phyloP scores from a whole-genome alignment of 2,113 vertebrate genomes.

The Eublepharis macularius region DNA sequence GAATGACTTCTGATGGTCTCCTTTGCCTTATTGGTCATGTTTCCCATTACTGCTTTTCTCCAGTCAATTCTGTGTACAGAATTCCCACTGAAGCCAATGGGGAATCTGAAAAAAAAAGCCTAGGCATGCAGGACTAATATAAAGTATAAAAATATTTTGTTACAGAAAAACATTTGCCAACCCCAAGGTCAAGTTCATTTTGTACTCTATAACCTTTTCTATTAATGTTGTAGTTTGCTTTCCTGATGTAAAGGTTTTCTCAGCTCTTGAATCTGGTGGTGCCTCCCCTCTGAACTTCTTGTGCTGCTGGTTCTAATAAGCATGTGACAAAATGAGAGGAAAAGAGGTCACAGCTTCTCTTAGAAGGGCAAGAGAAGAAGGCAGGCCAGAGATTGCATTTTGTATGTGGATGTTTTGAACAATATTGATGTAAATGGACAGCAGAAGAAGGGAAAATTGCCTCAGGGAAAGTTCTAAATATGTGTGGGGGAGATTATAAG shows the following conservation, averaged over 20 bases:
- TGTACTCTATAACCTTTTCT: slow-evolving; percentile 40
- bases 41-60: slow-evolving; percentile 25
- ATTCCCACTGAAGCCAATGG: slow-evolving; percentile 15
- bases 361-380: slow-evolving; percentile 15
- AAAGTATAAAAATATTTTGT: slow-evolving; percentile 27
- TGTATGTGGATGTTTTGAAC: slow-evolving; percentile 1
- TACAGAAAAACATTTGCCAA: slow-evolving; percentile 19
- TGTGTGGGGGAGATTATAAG: neutral
- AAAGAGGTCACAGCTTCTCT: slow-evolving; percentile 41
- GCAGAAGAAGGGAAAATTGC: neutral
- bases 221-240: slow-evolving; percentile 41
- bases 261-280: slow-evolving; percentile 42
- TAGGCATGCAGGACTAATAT: neutral
- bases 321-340: slow-evolving; percentile 41
- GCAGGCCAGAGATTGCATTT: neutral
- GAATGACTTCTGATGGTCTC: neutral
- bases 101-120: neutral
- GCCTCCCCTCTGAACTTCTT: slow-evolving; percentile 52
- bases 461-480: neutral
- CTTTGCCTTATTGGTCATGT: slow-evolving; percentile 18
- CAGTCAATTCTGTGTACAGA: slow-evolving; percentile 16
- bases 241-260: slow-evolving; percentile 20
- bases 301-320: slow-evolving; percentile 54
- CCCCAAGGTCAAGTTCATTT: slow-evolving; percentile 43
- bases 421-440: slow-evolving; percentile 21